Base-by-base conservation (phyloP, 2,888 invertebrate genomes). In the Anthophora plumipes region DNA sequence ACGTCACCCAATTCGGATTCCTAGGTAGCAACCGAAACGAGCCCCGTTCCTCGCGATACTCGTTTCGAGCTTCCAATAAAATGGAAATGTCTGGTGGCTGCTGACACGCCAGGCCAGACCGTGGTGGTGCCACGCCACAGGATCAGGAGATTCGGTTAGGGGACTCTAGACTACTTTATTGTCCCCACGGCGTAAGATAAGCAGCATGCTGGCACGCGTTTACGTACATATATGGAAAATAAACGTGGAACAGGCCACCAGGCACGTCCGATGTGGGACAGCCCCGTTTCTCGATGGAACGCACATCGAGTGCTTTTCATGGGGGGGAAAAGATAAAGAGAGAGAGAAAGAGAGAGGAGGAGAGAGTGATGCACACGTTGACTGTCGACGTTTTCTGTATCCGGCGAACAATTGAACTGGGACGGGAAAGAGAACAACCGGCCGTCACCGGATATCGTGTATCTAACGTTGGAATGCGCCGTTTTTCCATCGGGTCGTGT, bases 1-100 rank as follows among this genome's bases (percentile, higher is more conserved):
- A 89, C 89, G 90, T 91, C 89, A 88, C 87, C 89, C 90, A 91
- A 91, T 92, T 92, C 89, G 89, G 90, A 92, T 91, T 91, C 90
- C 91, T 87, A 89, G 88, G 90, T 87, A 88, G 37, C 52, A 61
- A 55, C 71, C 64, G 81, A 83, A 83, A 82, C 82, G 85, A 82
- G 73, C 71, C 77, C 76, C 68, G 81, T 43, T 81, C 71, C 72
- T 61, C 83, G 84, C 85, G 88, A 84, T 86, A 89, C 88, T 77
- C 89, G 84, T 87, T 90, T 77, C 85, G 77, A 78, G 85, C 89
- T 90, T 92, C 92, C 92, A 92, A 92, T 92, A 92, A 92, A 92
- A 92, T 92, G 92, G 91, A 92, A 92, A 92, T 92, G 91, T 91
- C 88, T 89, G 31, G 31, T 80, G 77, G 82, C 67, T 80, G 86